phyloP scores from a whole-genome alignment of 2,888 invertebrate species.

The Drosophila imparisetae region DNA sequence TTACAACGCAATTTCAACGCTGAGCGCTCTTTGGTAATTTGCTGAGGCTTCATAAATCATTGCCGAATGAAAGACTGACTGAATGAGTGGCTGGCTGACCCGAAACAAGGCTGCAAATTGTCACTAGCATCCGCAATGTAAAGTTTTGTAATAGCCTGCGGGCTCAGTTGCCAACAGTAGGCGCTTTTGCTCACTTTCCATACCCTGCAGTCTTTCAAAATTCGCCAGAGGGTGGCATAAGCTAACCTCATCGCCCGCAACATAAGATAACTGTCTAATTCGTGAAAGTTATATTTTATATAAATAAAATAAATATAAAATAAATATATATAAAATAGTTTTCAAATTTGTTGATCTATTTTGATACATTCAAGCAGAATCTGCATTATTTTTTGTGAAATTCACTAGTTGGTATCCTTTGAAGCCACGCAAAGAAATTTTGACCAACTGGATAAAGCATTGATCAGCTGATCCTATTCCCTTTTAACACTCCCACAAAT shows the following conservation, averaged over 20 bases:
- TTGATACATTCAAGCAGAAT: not conserved
- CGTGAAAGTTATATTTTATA: not conserved
- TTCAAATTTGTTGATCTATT: no score
- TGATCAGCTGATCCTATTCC: not conserved
- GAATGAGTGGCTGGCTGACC: constrained; percentile 27
- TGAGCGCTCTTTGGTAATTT: constrained; percentile 12
- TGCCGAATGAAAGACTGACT: constrained; percentile 31
- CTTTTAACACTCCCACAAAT: not conserved
- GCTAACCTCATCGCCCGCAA: not conserved
- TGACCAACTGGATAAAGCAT: not conserved
- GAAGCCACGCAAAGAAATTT: not conserved
- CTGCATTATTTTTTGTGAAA: not conserved
- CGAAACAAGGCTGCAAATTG: constrained; percentile 47
- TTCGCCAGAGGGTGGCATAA: not conserved
- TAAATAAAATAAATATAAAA: not conserved
- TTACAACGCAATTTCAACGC: constrained; percentile 42
- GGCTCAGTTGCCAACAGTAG: constrained; percentile 5
- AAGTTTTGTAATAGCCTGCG: constrained; percentile 47
- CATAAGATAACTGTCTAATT: not conserved
- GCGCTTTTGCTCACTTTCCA: constrained; percentile 21
- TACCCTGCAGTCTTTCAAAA: constrained; percentile 1
- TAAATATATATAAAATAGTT: not conserved
- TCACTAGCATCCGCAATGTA: constrained; percentile 37
- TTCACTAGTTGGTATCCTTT: not conserved
- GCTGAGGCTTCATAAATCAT: constrained; percentile 63